phyloP scores from a whole-genome alignment of 2,113 vertebrate genomes.

The Serilophus lunatus region DNA sequence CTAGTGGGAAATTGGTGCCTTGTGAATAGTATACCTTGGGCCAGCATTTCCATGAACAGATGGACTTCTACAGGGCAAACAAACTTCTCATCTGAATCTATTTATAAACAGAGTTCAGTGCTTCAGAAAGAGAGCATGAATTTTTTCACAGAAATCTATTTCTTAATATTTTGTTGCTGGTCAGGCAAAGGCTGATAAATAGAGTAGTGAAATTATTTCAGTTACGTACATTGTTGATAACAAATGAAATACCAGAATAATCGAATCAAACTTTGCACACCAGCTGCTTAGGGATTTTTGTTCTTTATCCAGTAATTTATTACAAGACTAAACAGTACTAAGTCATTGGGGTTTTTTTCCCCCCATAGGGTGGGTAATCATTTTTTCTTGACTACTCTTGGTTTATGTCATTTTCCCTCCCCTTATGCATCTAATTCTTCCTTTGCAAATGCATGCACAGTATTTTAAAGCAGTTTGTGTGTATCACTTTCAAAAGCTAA shows the following conservation, averaged over 20 bases:
- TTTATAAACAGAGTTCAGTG: background rate
- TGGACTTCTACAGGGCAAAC: background rate
- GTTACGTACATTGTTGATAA: background rate
- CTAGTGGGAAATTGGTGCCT: background rate
- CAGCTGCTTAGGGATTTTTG: conserved; percentile 5
- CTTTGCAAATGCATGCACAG: background rate
- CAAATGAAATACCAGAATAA: background rate
- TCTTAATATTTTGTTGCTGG: background rate
- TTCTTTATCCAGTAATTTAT: conserved; percentile 25
- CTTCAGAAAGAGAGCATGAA: background rate
- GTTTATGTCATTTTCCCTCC: background rate
- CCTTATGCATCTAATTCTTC: background rate
- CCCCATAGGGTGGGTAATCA: background rate
- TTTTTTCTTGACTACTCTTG: background rate
- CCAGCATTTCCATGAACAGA: background rate
- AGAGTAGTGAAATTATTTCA: background rate
- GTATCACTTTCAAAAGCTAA: background rate
- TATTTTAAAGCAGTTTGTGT: background rate
- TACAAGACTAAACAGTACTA: background rate
- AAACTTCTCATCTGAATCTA: background rate
- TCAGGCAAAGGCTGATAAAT: background rate
- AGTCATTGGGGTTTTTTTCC: background rate
- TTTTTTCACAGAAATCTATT: background rate
- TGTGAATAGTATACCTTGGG: background rate
- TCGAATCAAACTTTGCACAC: background rate